Percentiles rank a stretch among this genome's conserved stretches.
Conservation (phyloP, 2,888 invertebrate genomes). For the Didymodactylos carnosus region DNA sequence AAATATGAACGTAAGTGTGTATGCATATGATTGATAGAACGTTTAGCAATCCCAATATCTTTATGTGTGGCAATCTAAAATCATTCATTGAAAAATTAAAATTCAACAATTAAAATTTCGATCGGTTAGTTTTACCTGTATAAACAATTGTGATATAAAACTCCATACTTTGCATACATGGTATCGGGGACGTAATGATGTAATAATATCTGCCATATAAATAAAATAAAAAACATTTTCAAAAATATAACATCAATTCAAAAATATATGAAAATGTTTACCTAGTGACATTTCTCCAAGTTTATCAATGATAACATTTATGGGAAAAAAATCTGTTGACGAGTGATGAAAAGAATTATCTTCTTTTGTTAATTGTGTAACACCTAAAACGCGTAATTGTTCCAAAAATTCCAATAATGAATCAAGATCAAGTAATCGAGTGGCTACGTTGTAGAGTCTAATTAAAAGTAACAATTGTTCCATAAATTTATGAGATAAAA, state of each 20-base stretch:
- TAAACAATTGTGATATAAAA: background rate
- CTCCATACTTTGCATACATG: background rate
- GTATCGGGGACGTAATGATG: background rate
- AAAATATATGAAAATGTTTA: background rate
- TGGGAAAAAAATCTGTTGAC: background rate
- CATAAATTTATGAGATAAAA: too few species aligned
- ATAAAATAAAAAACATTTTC: too few species aligned
- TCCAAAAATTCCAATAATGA: background rate
- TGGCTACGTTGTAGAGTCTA: background rate
- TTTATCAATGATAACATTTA: background rate
- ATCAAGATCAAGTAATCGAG: background rate
- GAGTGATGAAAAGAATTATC: too few species aligned
- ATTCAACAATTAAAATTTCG: background rate
- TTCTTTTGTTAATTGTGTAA: background rate
- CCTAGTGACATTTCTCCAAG: background rate
- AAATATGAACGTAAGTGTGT: slow-evolving; percentile 40
- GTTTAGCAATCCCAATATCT: background rate
- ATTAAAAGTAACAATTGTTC: background rate
- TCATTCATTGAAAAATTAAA: background rate
- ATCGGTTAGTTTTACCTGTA: background rate
- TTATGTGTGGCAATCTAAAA: background rate
- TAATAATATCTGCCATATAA: background rate
- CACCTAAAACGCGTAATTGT: background rate
- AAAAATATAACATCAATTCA: too few species aligned
- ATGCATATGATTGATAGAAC: background rate